Conservation (phyloP, 2,888 invertebrate genomes). For the Alcis repandata region DNA sequence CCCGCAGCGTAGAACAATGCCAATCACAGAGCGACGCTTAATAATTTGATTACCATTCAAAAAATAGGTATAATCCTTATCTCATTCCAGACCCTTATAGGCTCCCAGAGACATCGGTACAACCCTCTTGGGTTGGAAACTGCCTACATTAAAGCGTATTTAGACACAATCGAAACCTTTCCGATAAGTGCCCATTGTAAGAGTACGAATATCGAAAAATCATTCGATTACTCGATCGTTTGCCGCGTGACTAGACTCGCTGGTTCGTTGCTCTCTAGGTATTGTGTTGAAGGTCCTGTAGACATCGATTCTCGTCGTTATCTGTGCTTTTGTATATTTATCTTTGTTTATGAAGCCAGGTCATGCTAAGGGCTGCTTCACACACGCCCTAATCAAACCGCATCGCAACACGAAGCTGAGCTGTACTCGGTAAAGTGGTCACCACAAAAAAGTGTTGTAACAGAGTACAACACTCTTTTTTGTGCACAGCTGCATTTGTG, state of each 20-base stretch:
- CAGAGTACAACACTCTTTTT: no score
- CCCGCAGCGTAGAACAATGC: neutral
- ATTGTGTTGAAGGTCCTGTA: constrained; percentile 2
- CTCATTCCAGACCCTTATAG: constrained; percentile 24
- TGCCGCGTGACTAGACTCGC: constrained; percentile 30
- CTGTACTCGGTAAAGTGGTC: neutral
- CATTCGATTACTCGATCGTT: constrained; percentile 34
- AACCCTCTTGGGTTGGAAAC: constrained; percentile 19
- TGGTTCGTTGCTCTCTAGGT: constrained; percentile 22
- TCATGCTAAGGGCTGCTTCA: neutral
- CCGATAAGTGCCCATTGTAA: constrained; percentile 28
- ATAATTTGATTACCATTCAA: constrained; percentile 21
- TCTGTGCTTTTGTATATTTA: constrained; percentile 1
- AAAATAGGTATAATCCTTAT: constrained; percentile 28
- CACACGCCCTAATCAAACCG: neutral
- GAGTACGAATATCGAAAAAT: constrained; percentile 38
- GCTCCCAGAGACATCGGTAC: constrained; percentile 12
- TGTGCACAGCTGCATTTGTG: no score
- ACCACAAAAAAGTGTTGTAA: neutral
- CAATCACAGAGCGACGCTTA: constrained; percentile 5
- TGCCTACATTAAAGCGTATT: constrained; percentile 26
- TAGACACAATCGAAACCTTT: constrained; percentile 32
- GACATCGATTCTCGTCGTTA: neutral
- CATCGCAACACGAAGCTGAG: neutral
- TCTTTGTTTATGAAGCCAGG: neutral